Percentiles rank a stretch among this genome's conserved stretches.
These are phyloP conservation scores for Syrmaticus mikado DNA, from an alignment of 2,113 vertebrate genomes.

Conservation along the genomic window DNA sequence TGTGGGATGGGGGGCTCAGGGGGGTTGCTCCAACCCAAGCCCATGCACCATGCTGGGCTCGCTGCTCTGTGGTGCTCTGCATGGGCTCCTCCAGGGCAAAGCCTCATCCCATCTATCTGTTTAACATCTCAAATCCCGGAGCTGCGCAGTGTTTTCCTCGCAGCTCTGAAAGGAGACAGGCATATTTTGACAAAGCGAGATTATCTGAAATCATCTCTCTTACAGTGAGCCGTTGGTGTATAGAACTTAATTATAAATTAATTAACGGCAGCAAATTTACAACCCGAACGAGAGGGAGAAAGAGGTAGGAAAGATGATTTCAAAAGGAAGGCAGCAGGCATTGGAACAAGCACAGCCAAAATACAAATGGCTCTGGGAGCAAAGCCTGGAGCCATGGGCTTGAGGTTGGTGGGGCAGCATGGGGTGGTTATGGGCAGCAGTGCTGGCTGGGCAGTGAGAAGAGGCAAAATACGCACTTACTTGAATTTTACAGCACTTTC, in stretches of 20 bases:
- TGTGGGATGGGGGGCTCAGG: background rate
- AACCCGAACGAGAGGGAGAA: background rate
- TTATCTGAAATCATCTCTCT: constrained; percentile 19
- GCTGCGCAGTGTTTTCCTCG: background rate
- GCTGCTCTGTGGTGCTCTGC: too few species aligned
- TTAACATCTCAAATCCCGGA: background rate
- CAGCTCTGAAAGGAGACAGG: constrained; percentile 31
- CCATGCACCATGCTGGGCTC: too few species aligned
- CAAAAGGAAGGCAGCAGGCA: background rate
- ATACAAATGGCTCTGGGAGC: background rate
- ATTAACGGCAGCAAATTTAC: constrained; percentile 40
- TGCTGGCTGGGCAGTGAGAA: background rate
- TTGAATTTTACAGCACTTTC: background rate
- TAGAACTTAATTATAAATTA: constrained; percentile 57
- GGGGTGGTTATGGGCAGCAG: background rate
- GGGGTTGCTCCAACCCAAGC: too few species aligned
- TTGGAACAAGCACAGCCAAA: background rate
- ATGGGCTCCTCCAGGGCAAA: background rate
- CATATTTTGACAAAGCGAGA: constrained; percentile 35
- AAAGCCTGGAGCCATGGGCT: too few species aligned
- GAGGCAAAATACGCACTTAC: background rate
- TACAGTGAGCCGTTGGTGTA: background rate
- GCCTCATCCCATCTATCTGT: background rate
- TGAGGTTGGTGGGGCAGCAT: too few species aligned
- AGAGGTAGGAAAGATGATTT: background rate